phyloP scores from a whole-genome alignment of 2,888 invertebrate species.

The Altica lythri region DNA sequence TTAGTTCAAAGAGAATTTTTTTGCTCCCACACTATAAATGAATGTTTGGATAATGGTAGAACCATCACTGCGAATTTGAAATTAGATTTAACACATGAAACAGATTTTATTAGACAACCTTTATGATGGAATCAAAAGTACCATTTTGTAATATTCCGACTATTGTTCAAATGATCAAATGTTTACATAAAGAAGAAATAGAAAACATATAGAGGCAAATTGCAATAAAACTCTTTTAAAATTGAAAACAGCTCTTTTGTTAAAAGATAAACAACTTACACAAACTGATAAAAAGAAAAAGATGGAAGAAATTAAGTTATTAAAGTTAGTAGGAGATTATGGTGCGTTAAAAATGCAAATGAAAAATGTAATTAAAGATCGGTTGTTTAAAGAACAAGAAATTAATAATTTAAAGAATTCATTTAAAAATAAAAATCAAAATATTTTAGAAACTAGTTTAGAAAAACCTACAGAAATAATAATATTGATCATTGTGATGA shows the following conservation, averaged over 20 bases:
- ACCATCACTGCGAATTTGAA: no score
- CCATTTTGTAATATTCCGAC: conserved; percentile 20
- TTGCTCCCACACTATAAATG: no score
- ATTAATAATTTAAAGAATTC: conserved; percentile 10
- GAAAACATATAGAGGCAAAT: conserved; percentile 34
- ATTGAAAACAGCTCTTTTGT: conserved; percentile 32
- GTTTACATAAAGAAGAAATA: conserved; percentile 31
- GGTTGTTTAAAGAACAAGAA: conserved; percentile 21
- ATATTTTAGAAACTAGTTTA: conserved; percentile 2
- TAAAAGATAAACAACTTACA: conserved; percentile 30
- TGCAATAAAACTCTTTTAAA: conserved; percentile 29
- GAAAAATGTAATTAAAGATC: conserved; percentile 23
- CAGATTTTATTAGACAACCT: conserved; percentile 34
- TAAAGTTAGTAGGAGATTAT: conserved; percentile 31
- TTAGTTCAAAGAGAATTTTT: no score
- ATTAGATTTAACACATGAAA: conserved; percentile 34
- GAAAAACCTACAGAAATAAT: conserved; percentile 4
- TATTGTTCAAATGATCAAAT: conserved; percentile 32
- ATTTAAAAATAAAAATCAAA: conserved; percentile 19
- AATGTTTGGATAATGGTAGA: no score
- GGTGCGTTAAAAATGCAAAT: conserved; percentile 29
- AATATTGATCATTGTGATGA: conserved; percentile 20
- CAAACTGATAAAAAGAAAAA: conserved; percentile 32
- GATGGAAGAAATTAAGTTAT: conserved; percentile 33
- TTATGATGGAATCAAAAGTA: conserved; percentile 30